Percentiles rank a stretch among this genome's conserved stretches.
Conservation (phyloP, 2,113 vertebrate species). For the Panthera uncia region DNA sequence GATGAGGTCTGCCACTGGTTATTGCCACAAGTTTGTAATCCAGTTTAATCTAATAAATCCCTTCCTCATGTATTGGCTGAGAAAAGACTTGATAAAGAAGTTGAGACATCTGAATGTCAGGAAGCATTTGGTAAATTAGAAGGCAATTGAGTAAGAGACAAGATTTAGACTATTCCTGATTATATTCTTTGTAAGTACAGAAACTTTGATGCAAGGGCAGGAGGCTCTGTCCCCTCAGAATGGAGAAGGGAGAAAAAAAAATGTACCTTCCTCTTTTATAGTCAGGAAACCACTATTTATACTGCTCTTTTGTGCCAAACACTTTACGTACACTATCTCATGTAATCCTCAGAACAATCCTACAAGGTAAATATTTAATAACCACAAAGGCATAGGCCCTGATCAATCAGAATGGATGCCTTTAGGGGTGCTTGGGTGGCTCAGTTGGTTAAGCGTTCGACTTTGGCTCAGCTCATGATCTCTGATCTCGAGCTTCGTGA, state of each 20-base stretch:
- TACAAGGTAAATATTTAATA: neutral
- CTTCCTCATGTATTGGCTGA: neutral
- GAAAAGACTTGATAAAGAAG: constrained; percentile 38
- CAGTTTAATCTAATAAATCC: neutral
- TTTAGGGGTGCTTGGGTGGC: neutral
- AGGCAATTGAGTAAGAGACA: neutral
- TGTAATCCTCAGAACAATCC: neutral
- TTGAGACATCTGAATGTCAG: neutral
- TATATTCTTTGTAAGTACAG: neutral
- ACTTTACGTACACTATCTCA: neutral
- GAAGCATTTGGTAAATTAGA: neutral
- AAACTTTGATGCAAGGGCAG: neutral
- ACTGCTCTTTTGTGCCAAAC: neutral
- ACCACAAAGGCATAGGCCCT: neutral
- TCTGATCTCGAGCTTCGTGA: too few species aligned
- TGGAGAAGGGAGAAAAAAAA: neutral
- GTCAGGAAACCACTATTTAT: neutral
- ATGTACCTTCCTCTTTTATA: neutral
- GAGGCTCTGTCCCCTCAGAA: neutral
- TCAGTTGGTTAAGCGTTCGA: too few species aligned
- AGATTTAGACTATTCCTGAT: neutral
- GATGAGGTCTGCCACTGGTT: neutral
- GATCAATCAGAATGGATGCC: neutral
- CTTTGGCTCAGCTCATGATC: too few species aligned
- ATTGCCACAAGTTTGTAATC: neutral